These are phyloP conservation scores for Meleagris gallopavo DNA, from an alignment of 2,113 vertebrate species.

Conservation along the genomic window DNA sequence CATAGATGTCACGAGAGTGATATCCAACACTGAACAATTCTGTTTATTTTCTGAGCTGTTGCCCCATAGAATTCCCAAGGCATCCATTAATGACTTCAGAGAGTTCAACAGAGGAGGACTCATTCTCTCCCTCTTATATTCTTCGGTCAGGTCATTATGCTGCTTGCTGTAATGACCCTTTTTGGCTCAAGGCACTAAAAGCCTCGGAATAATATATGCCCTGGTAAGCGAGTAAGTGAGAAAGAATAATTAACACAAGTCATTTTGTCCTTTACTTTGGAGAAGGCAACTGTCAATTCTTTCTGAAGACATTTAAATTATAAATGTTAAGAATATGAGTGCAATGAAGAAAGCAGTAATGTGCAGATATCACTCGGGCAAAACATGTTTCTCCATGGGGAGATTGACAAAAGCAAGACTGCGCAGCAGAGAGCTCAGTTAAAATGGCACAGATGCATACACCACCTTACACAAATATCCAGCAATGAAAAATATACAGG, in stretches of 20 bases:
- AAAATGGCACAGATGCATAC: neutral
- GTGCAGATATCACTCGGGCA: constrained; percentile 16
- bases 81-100: constrained; percentile 18
- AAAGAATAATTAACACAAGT: constrained; percentile 37
- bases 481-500: neutral
- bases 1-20: constrained; percentile 7
- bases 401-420: constrained; percentile 24
- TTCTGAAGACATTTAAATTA: constrained; percentile 21
- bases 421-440: constrained; percentile 3
- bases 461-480: neutral
- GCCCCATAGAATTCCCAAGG: constrained; percentile 37
- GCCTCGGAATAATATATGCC: neutral
- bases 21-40: constrained; percentile 4
- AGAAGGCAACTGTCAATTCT: constrained; percentile 29
- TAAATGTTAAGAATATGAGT: neutral
- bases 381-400: neutral
- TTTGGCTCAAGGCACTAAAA: constrained; percentile 43
- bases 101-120: neutral
- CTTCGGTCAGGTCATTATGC: constrained; percentile 13
- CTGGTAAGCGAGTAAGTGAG: neutral
- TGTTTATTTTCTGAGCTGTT: constrained; percentile 49
- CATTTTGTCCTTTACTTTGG: constrained; percentile 21
- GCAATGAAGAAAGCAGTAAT: neutral
- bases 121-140: neutral
- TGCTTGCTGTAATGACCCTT: constrained; percentile 12